Evolutionary conservation across 1,140 invertebrate species (phyloP), one percentile per base, ranked within the genome.

Genomic region (Drosophila pruinosa): DNA sequence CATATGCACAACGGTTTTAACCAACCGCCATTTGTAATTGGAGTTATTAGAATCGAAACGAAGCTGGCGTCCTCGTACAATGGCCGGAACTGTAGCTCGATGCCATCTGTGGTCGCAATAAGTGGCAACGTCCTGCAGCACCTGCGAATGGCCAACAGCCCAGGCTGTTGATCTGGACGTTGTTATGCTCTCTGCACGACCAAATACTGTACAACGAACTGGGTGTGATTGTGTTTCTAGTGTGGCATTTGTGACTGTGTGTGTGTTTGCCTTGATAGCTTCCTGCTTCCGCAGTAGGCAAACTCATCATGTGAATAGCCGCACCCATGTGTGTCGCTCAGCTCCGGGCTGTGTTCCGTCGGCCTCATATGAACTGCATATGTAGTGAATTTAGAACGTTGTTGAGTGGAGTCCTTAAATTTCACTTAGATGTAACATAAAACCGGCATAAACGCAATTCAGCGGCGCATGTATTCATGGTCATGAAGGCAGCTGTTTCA

Each of bases 381-480:
- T 85, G 69, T 48, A 71, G 65, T 59, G 83, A 75, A 82, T 88
- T 89, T 89, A 41, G 63, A 68, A 61, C 50, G 78, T 45, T 75
- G 78, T 75, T 79, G 82, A 88, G 75, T 78, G 78, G 68, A 89
- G 82, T 88, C 78, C 82, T 88, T 88, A 88, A 89, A 88, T 88
- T 88, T 88, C 82, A 88, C 82, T 88, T 88, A 88, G 83, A 89
- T 78, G 82, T 88, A 88, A 89, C 82, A 89, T 75, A 89, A 88
- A 81, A 86, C 78, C 68, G 75, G 70, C 73, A 83, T 88, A 88
- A 89, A 83, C 82, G 82, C 83, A 89, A 82, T 53, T 68, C 78
- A 78, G 86, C 82, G 78, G 68, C 75, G 78, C 82, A 88, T 88
- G 75, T 76, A 88, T 82, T 89, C 83, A 85, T 86, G 81, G 77